Base-by-base conservation (phyloP, 2,888 invertebrate species). In the Entomobrya proxima region DNA sequence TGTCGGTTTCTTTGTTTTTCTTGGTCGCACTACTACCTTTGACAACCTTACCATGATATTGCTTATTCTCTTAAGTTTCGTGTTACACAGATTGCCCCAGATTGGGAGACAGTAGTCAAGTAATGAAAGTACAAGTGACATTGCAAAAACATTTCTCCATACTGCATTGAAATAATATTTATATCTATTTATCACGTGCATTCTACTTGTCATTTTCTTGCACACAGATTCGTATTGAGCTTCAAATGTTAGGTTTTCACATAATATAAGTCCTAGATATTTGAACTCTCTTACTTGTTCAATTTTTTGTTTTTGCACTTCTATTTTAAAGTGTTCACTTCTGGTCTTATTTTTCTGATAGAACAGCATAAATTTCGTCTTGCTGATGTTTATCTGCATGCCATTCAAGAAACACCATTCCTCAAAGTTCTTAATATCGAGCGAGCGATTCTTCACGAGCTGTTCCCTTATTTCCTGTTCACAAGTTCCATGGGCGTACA, bases 301-400 rank as follows among this genome's bases (percentile, higher is more conserved):
- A 4, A 64, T 61, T n/a, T 11, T 6, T 24, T 24, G 2, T 1
- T 15, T 7, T 0, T 61, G 6, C 1, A 78, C 18, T 11, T 2
- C 18, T 1, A 78, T 15, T 44, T 27, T 61, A 7, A 58, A 37
- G 2, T 61, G 0, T 1, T 24, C 13, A 1, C 1, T 15, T 13
- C 2, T 58, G 3, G 1, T 1, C n/a, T 27, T 18, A 7, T 15
- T 4, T 27, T 35, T 7, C 6, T 2, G 5, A 0, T 21, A 7
- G 15, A 77, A 77, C 1, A 77, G 18, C 77, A 77, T 77, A 0
- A 7, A 5, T 40, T 77, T 77, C 13, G 77, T 77, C 27, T 77
- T 77, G 3, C 7, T 5, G 2, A 61, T 32, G n/a, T 40, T 77
- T 11, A 77, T 58, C 15, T 24, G 13, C 77, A 77, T 77, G 24